Evolutionary conservation across 2,888 invertebrate genomes (phyloP).

Genomic region (Girardia tigrina): DNA sequence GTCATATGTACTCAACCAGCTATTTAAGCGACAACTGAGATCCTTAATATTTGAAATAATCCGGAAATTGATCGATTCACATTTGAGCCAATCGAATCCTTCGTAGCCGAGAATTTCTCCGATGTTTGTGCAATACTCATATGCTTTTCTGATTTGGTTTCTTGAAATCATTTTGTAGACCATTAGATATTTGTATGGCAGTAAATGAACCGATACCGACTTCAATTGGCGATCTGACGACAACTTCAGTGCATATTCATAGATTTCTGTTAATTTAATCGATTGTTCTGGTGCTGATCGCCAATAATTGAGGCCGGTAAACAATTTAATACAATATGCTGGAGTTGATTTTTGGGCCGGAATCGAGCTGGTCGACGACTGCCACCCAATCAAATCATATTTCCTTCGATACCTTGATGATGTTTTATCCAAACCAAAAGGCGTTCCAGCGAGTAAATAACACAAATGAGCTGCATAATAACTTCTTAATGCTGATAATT

Average conservation of each 20-base stretch:
- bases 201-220: conserved; percentile 16
- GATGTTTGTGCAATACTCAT: neutral
- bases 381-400: neutral
- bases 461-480: neutral
- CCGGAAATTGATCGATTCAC: conserved; percentile 10
- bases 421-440: neutral
- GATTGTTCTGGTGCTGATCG: neutral
- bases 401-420: neutral
- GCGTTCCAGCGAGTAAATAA: neutral
- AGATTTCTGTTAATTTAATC: neutral
- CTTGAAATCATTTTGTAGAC: neutral
- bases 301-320: conserved; percentile 1
- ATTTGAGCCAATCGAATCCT: neutral
- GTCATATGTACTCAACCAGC: neutral
- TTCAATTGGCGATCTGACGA: too few species aligned
- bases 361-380: neutral
- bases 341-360: neutral
- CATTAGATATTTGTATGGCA: conserved; percentile 15
- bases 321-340: neutral
- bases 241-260: neutral
- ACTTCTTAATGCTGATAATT: neutral
- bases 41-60: neutral
- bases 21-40: neutral
- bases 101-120: neutral
- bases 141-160: neutral